Evolutionary conservation across 2,888 invertebrate genomes (phyloP), one percentile per base, ranked within the genome.

Genomic region (Chirona hameri): DNA sequence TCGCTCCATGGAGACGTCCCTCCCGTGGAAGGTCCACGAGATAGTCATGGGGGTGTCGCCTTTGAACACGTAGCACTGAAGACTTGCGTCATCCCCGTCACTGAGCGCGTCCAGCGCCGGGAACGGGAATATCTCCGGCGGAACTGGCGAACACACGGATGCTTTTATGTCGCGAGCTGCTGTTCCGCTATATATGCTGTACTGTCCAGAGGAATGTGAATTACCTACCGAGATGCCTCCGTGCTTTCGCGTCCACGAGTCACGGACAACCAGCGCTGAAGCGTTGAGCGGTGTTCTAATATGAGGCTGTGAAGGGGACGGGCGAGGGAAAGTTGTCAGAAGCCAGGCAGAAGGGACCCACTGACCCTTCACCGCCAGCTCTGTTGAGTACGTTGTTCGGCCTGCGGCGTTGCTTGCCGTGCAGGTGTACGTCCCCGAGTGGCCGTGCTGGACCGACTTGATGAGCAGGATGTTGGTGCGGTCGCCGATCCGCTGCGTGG

Each of bases 351-450:
- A n/a, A 48, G 7, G 48, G 7, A 48, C 9, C 48, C 48, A 48
- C 48, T 48, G 48, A 48, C 48, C 48, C 48, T 48, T 48, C 9
- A 48, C 48, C 48, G 12, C 48, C 48, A 48, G 48, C 48, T 48
- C 48, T 7, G 48, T 48, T 7, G 48, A 7, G 48, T 48, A 48
- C 9, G 48, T 48, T 7, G 48, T 12, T 7, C 48, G 48, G 7
- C 48, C 48, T 12, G 48, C 48, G 9, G 48, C 48, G 48, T n/a
- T n/a, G n/a, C 65, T 7, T 39, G 65, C 29, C 52, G 91, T 90
- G 87, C 95, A 95, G 79, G 93, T 93, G 87, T 93, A 94, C 87
- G 92, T 90, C 83, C 94, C 94, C 85, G 92, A 92, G 87, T 94
- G 93, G 83, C 90, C 90, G 76, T 91, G 92, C 83, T 91, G 91